Conservation (phyloP, 2,797 vertebrate species). For the Typhlichthys subterraneus region DNA sequence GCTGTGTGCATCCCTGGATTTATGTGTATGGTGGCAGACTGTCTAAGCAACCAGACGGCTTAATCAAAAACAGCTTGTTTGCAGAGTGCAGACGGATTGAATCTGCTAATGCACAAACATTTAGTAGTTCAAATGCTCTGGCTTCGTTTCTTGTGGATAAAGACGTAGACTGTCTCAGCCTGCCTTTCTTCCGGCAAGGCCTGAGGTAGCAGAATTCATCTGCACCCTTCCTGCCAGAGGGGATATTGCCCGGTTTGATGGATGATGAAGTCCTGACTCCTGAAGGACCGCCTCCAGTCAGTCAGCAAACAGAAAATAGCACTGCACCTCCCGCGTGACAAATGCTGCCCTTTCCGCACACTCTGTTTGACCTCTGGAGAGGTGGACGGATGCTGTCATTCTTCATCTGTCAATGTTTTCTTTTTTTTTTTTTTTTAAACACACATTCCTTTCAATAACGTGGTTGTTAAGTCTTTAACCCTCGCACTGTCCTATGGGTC, state of each 20-base stretch:
- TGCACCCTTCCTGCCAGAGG: conserved; percentile 54
- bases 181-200: conserved; percentile 59
- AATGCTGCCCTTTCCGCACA: conserved; percentile 50
- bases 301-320: conserved; percentile 69
- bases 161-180: conserved; percentile 46
- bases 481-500: no score
- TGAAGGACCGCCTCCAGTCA: conserved; percentile 70
- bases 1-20: no score
- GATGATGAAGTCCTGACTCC: conserved; percentile 69
- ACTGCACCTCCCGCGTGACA: conserved; percentile 54
- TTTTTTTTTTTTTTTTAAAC: conserved; percentile 49
- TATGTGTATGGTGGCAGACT: no score
- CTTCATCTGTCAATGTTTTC: conserved; percentile 31
- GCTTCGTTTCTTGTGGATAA: conserved; percentile 52
- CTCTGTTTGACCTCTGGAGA: conserved; percentile 47
- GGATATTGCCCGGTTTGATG: conserved; percentile 68
- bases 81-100: no score
- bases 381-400: conserved; percentile 55
- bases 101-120: no score
- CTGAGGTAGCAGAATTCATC: conserved; percentile 65
- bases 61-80: no score
- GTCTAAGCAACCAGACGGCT: no score
- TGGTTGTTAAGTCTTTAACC: neutral
- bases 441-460: conserved; percentile 26
- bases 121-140: no score